Conservation (phyloP, 2,888 invertebrate genomes). For the Chrysopilus asiliformis region DNA sequence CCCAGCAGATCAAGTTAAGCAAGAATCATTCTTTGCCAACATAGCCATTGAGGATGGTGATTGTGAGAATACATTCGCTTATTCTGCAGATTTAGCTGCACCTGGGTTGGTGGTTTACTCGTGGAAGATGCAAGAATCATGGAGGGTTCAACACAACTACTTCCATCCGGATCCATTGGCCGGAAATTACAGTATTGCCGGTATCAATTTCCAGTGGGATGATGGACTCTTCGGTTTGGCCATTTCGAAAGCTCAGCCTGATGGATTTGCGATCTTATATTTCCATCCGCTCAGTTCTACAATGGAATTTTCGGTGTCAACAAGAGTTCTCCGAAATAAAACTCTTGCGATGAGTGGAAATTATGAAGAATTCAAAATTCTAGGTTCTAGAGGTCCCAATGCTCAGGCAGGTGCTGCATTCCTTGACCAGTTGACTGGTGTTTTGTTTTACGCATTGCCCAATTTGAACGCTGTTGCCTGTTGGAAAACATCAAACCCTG, state of each 20-base stretch:
- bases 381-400: conserved; percentile 57
- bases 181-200: conserved; percentile 58
- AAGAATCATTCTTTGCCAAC: conserved; percentile 59
- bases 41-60: conserved; percentile 62
- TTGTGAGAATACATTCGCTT: conserved; percentile 59
- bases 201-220: conserved; percentile 57
- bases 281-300: conserved; percentile 69
- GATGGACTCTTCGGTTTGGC: conserved; percentile 67
- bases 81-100: conserved; percentile 55
- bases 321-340: conserved; percentile 49
- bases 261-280: conserved; percentile 57
- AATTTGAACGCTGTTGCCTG: conserved; percentile 66
- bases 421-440: conserved; percentile 53
- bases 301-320: conserved; percentile 62
- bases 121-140: conserved; percentile 54
- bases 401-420: conserved; percentile 62
- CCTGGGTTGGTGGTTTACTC: conserved; percentile 64
- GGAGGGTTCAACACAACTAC: conserved; percentile 57
- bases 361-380: conserved; percentile 49
- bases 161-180: conserved; percentile 59
- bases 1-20: conserved; percentile 49
- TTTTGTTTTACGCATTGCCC: conserved; percentile 59
- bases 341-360: conserved; percentile 38
- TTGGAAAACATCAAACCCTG: conserved; percentile 57
- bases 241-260: conserved; percentile 46